Conservation (phyloP, 2,888 invertebrate genomes). For the Epistrophe eligans region DNA sequence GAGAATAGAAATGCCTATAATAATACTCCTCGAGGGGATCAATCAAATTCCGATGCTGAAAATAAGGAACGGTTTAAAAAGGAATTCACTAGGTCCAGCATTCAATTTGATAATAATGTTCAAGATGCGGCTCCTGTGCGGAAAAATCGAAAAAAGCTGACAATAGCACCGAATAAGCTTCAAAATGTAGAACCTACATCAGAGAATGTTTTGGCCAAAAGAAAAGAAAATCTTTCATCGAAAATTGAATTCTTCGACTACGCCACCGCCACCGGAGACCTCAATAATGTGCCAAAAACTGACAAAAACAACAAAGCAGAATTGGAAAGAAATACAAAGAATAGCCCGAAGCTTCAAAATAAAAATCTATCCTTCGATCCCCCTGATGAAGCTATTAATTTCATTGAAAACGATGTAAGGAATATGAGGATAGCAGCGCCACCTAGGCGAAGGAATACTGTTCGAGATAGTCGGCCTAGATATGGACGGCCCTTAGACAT, state of each 20-base stretch:
- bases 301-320: slow-evolving; percentile 82
- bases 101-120: slow-evolving; percentile 82
- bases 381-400: slow-evolving; percentile 70
- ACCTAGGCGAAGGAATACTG: slow-evolving; percentile 46
- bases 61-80: slow-evolving; percentile 82
- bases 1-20: slow-evolving; percentile 61
- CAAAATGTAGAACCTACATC: slow-evolving; percentile 73
- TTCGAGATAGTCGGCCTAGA: slow-evolving; percentile 43
- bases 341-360: slow-evolving; percentile 81
- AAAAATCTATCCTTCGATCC: slow-evolving; percentile 52
- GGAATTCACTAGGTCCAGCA: slow-evolving; percentile 83
- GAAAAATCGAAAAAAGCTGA: slow-evolving; percentile 77
- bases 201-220: slow-evolving; percentile 77
- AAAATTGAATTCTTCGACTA: slow-evolving; percentile 83
- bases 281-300: slow-evolving; percentile 80
- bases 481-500: slow-evolving; percentile 4
- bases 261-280: slow-evolving; percentile 77
- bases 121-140: slow-evolving; percentile 55
- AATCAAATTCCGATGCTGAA: slow-evolving; percentile 77
- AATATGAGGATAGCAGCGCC: slow-evolving; percentile 57
- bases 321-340: slow-evolving; percentile 81
- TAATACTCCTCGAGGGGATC: slow-evolving; percentile 33
- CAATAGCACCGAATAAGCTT: slow-evolving; percentile 75
- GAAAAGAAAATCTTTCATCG: slow-evolving; percentile 81
- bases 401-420: slow-evolving; percentile 76